Base-by-base conservation (phyloP, 1,140 invertebrate genomes). In the Penaeus japonicus region DNA sequence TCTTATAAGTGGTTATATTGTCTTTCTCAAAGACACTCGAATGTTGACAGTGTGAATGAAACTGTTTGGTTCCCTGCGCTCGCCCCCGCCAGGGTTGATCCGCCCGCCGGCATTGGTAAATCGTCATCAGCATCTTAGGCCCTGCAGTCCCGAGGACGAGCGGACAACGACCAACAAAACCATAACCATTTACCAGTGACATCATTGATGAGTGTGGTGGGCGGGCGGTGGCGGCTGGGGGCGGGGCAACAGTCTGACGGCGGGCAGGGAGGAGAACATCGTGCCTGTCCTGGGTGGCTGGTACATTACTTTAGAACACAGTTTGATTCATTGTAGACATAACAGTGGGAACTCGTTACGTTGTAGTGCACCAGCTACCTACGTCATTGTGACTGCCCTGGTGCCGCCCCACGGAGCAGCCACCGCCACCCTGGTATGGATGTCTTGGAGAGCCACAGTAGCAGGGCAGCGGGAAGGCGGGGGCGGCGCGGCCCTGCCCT, bases 1-100 rank as follows among this genome's bases (percentile, higher is more conserved):
- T 88, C 86, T 88, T 80, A 81, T 83, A 88, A 88, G 86, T 88
- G 86, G 86, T 88, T 82, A 88, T 82, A 88, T 82, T 88, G 86
- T 88, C 86, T 88, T 77, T 77, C 84, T 85, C 77, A 54, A 85
- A 85, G 84, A 82, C 79, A 75, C 75, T 88, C 79, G 80, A 82
- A 82, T 87, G 77, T 80, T 81, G 85, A 87, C 59, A 83, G 86
- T 88, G 86, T 88, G 86, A 73, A 88, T 82, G 85, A 88, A 54
- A 88, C 85, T 87, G 77, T 87, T 88, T 88, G 86, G 86, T 88
- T 88, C 86, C 86, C 86, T 75, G 86, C 86, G 86, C 86, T 62
- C 80, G 86, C 80, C 80, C 62, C 65, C 86, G 79, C 79, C 86
- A 82, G 80, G 80, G 54, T 53, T 62, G 80, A 82, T 82, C 80